These are phyloP conservation scores for Stictocephala bisonia DNA, from an alignment of 2,888 invertebrate genomes.

Conservation along the genomic window DNA sequence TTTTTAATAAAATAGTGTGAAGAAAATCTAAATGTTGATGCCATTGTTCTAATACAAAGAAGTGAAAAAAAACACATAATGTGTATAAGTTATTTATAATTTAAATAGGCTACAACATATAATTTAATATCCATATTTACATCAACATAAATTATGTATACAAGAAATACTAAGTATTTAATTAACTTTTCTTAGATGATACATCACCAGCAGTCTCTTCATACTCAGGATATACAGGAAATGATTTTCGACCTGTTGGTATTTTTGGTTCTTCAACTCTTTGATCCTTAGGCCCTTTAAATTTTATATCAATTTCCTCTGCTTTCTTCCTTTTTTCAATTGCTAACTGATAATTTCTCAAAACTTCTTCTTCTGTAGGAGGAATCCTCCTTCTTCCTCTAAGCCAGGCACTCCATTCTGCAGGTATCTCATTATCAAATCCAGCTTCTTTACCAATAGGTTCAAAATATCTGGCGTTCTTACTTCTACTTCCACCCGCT, in stretches of 20 bases:
- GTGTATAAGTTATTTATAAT: too few relatives aligned
- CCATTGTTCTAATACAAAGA: too few relatives aligned
- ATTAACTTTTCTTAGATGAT: too few relatives aligned
- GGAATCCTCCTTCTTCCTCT: slow-evolving; percentile 74
- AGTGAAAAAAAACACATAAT: too few relatives aligned
- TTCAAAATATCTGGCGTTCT: slow-evolving; percentile 62
- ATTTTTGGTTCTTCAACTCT: slow-evolving; percentile 61
- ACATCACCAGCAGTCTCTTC: slow-evolving; percentile 66
- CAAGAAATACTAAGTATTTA: too few relatives aligned
- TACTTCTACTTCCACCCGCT: slow-evolving; percentile 71
- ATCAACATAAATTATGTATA: too few relatives aligned
- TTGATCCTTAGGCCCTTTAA: slow-evolving; percentile 64
- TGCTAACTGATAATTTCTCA: slow-evolving; percentile 76
- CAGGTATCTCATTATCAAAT: slow-evolving; percentile 80
- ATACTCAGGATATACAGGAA: slow-evolving; percentile 73
- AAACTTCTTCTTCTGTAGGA: slow-evolving; percentile 79
- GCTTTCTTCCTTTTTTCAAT: slow-evolving; percentile 81
- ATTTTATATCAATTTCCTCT: slow-evolving; percentile 72
- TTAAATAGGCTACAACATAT: too few relatives aligned
- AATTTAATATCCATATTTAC: too few relatives aligned
- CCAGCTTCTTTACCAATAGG: slow-evolving; percentile 65
- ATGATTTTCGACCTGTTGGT: slow-evolving; percentile 65
- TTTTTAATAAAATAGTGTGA: too few relatives aligned
- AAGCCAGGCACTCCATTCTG: slow-evolving; percentile 92
- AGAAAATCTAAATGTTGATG: too few relatives aligned